phyloP scores from a whole-genome alignment of 53 echinoderm and acorn worm genomes.

The Luidia sarsii region DNA sequence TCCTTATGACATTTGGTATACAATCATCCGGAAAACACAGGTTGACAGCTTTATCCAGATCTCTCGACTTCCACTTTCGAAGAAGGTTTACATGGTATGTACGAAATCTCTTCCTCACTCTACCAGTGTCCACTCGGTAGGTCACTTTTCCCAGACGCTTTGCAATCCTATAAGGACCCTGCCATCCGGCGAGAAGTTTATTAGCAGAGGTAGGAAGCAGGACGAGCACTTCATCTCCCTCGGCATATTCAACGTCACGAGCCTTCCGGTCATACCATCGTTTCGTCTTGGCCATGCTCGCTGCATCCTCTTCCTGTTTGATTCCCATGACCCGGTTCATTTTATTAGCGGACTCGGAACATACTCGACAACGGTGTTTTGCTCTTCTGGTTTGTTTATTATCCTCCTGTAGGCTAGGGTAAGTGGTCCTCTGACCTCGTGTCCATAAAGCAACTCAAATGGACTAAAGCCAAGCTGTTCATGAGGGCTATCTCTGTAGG shows the following conservation, averaged over 20 bases:
- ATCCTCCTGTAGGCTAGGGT: not conserved
- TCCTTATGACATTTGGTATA: not conserved
- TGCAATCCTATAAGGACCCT: slow-evolving; percentile 41
- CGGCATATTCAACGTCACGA: not conserved
- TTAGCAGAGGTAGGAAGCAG: slow-evolving; percentile 1
- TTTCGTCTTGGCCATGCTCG: not conserved
- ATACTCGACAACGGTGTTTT: not conserved
- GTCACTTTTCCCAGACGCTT: slow-evolving; percentile 31
- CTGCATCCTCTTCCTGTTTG: not conserved
- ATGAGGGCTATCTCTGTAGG: slow-evolving; percentile 9
- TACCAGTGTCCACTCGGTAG: slow-evolving; percentile 28
- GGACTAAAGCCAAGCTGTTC: slow-evolving; percentile 8
- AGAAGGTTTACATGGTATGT: slow-evolving; percentile 1
- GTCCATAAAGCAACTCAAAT: not conserved
- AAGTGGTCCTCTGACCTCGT: slow-evolving; percentile 6
- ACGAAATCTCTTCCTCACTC: not conserved
- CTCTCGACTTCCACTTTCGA: not conserved
- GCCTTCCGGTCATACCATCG: slow-evolving; percentile 17
- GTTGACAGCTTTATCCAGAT: not conserved
- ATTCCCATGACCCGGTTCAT: not conserved
- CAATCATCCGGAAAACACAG: not conserved
- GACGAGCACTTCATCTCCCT: slow-evolving; percentile 1
- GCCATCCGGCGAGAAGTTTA: slow-evolving; percentile 11
- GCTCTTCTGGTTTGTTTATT: not conserved
- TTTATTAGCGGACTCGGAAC: not conserved